These are phyloP conservation scores for Scylla paramamosain DNA, from an alignment of 1,140 invertebrate genomes.

Conservation along the genomic window DNA sequence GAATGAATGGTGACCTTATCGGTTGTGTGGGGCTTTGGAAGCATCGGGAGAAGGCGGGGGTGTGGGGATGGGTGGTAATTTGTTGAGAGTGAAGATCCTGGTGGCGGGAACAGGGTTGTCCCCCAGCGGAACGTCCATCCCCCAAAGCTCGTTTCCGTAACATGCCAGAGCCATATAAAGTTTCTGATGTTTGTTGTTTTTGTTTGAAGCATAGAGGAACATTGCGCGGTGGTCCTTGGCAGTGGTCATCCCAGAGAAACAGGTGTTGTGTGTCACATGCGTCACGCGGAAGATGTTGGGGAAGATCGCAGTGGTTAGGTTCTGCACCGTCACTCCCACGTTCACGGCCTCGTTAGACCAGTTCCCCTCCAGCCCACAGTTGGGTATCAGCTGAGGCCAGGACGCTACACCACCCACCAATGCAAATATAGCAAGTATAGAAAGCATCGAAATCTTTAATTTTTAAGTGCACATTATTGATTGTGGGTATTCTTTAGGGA, in stretches of 20 bases:
- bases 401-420: not conserved
- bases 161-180: not conserved
- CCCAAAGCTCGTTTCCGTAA: not conserved
- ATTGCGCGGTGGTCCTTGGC: not conserved
- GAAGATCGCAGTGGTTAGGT: not conserved
- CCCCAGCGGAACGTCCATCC: not conserved
- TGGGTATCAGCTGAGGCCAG: not conserved
- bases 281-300: not conserved
- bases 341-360: not conserved
- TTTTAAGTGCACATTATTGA: too few relatives aligned
- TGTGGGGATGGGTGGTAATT: not conserved
- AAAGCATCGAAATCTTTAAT: not conserved
- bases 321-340: not conserved
- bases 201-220: slow-evolving; percentile 1
- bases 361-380: not conserved
- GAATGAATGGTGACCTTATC: not conserved
- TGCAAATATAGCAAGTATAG: not conserved
- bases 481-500: too few relatives aligned
- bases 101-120: not conserved
- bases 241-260: not conserved
- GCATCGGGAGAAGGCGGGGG: not conserved
- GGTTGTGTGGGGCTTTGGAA: not conserved
- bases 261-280: not conserved
- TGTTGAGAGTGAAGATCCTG: not conserved
- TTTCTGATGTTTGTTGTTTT: not conserved